Evolutionary conservation across 2,113 vertebrate genomes (phyloP).

Genomic region (Phylloscopus trochilus): DNA sequence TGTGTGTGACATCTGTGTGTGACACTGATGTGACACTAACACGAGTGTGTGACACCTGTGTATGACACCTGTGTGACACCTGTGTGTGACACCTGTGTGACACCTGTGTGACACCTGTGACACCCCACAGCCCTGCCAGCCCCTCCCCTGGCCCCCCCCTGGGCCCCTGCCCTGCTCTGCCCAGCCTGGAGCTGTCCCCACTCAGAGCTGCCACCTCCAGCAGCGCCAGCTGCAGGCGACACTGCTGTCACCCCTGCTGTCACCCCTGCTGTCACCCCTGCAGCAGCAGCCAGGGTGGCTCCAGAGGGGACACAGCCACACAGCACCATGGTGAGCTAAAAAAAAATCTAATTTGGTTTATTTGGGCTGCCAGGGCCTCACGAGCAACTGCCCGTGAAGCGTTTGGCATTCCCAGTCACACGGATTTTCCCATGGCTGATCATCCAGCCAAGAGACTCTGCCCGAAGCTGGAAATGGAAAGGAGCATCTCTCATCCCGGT

Average conservation of each 20-base stretch:
- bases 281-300: neutral
- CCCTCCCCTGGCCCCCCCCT: neutral
- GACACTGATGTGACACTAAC: too few relatives aligned
- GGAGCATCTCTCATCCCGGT: neutral
- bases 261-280: neutral
- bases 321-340: neutral
- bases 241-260: neutral
- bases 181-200: neutral
- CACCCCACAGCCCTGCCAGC: neutral
- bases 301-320: neutral
- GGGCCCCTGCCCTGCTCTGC: neutral
- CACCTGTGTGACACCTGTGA: neutral
- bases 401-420: neutral
- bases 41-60: neutral
- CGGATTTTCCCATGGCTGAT: neutral
- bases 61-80: neutral
- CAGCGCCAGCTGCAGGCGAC: neutral
- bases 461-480: neutral
- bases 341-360: neutral
- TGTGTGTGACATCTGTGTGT: neutral
- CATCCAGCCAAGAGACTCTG: neutral
- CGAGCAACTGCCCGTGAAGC: neutral
- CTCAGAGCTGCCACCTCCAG: neutral
- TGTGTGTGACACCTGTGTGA: accelerated
- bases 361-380: neutral